Evolutionary conservation across 2,888 invertebrate species (phyloP).

Genomic region (Dromius quadrimaculatus): DNA sequence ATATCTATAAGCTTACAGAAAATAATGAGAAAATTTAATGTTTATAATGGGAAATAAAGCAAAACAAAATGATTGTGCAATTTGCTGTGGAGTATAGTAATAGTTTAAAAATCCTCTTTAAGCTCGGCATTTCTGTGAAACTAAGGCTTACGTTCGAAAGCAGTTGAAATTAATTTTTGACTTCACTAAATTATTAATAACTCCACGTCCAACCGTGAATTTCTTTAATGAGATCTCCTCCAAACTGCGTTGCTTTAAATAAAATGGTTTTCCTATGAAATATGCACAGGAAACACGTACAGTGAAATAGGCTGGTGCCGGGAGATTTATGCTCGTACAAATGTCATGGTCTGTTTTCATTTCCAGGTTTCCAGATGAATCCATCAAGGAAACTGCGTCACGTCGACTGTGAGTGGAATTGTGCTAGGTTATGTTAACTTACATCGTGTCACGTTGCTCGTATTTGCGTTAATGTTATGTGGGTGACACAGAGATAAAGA

Average conservation of each 20-base stretch:
- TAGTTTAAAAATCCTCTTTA: too few species aligned
- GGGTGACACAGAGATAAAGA: constrained; percentile 39
- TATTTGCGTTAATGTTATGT: constrained; percentile 22
- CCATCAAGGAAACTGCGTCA: constrained; percentile 12
- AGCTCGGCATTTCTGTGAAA: too few species aligned
- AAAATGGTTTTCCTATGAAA: constrained; percentile 35
- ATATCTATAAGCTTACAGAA: too few species aligned
- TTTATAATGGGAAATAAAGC: too few species aligned
- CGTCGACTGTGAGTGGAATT: constrained; percentile 1
- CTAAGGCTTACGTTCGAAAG: too few species aligned
- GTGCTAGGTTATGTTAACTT: constrained; percentile 12
- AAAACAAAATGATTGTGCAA: too few species aligned
- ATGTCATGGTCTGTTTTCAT: constrained; percentile 47
- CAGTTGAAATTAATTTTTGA: background rate
- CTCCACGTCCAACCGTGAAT: constrained; percentile 1
- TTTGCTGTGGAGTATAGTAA: too few species aligned
- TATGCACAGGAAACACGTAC: background rate
- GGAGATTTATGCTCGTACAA: constrained; percentile 44
- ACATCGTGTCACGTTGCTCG: constrained; percentile 16
- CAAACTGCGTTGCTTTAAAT: constrained; percentile 18
- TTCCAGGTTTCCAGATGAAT: constrained; percentile 42
- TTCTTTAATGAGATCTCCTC: constrained; percentile 8
- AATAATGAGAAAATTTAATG: too few species aligned
- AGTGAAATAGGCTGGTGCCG: background rate
- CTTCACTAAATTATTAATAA: constrained; percentile 13